A percentile compares a stretch with the other conserved stretches of the same genome.
Conservation (phyloP, 2,113 vertebrate species). For the western clawed frog (Xenopus tropicalis) region UCB_Xtro_10.0 CM004443.2:117923501-117924000, state of each 20-base stretch:
- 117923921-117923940: no score
- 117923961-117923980: no score
- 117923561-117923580: slow-evolving; percentile 61
- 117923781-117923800: slow-evolving; percentile 26
- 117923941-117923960: no score
- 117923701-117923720: slow-evolving; percentile 41
- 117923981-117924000: no score
- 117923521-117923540: slow-evolving; percentile 52
- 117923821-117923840: background rate
- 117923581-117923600: slow-evolving; percentile 65
- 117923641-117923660: slow-evolving; percentile 57
- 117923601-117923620: slow-evolving; percentile 68
- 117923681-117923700: slow-evolving; percentile 58
- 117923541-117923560: slow-evolving; percentile 60
- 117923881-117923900: no score
- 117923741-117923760: background rate
- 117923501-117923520: slow-evolving; percentile 51
- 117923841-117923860: background rate
- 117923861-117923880: no score
- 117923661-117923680: slow-evolving; percentile 54
- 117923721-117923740: slow-evolving; percentile 1
- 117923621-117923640: slow-evolving; percentile 61
- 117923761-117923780: slow-evolving; percentile 13
- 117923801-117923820: background rate
- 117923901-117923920: no score